phyloP scores from a whole-genome alignment of 2,888 invertebrate genomes.

The Brachynemurus nebulosus region DNA sequence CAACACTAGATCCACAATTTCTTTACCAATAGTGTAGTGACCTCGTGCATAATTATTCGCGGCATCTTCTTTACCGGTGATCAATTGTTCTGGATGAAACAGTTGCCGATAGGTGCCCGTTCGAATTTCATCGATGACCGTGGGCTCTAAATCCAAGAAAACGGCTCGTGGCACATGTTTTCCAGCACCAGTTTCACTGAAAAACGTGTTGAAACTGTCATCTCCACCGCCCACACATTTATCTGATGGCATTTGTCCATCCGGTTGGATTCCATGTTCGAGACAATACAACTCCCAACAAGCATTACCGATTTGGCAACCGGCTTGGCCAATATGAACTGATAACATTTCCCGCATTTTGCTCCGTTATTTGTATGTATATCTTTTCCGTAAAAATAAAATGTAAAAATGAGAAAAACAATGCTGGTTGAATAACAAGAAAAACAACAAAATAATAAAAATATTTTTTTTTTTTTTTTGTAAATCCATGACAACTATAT shows the following conservation, averaged over 20 bases:
- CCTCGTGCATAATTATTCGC: constrained; percentile 78
- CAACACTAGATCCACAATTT: constrained; percentile 52
- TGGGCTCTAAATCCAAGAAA: constrained; percentile 54
- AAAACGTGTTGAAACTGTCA: constrained; percentile 25
- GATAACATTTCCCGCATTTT: constrained; percentile 55
- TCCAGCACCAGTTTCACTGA: constrained; percentile 32
- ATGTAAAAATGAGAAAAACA: no score
- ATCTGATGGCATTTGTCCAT: constrained; percentile 36
- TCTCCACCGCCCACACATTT: constrained; percentile 29
- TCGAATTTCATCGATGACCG: constrained; percentile 46
- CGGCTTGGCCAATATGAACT: constrained; percentile 40
- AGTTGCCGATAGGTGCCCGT: constrained; percentile 41
- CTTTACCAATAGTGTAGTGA: constrained; percentile 65
- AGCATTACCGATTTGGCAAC: constrained; percentile 30
- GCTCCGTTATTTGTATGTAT: no score
- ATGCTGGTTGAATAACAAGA: no score
- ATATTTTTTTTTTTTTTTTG: no score
- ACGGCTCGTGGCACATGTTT: constrained; percentile 50
- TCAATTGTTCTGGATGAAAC: constrained; percentile 57
- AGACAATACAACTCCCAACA: constrained; percentile 31
- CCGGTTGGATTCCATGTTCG: constrained; percentile 32
- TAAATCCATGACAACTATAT: no score
- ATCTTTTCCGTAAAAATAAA: no score
- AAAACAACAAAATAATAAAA: no score
- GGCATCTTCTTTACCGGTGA: constrained; percentile 71